These are phyloP conservation scores for Mechanitis mazaeus DNA, from an alignment of 2,888 invertebrate species.

Conservation along the genomic window DNA sequence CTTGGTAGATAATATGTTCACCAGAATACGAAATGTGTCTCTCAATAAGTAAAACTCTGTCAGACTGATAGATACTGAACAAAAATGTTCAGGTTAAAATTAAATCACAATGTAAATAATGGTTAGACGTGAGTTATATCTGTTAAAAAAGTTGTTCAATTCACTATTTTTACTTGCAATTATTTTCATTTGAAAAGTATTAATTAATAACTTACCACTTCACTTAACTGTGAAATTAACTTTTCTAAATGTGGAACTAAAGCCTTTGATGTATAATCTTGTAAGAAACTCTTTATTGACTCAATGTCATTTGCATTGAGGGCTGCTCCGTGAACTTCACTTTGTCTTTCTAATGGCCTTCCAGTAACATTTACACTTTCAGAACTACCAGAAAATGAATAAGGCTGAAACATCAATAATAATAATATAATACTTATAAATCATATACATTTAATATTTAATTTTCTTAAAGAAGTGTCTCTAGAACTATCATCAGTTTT, in stretches of 20 bases:
- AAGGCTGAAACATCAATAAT: constrained; percentile 51
- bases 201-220: constrained; percentile 46
- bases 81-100: too few species aligned
- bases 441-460: not conserved
- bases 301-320: constrained; percentile 90
- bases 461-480: too few species aligned
- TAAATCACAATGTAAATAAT: too few species aligned
- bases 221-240: constrained; percentile 87
- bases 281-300: constrained; percentile 87
- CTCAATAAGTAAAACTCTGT: too few species aligned
- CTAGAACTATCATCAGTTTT: too few species aligned
- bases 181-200: too few species aligned
- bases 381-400: constrained; percentile 73
- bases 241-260: constrained; percentile 94
- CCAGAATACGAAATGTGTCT: too few species aligned
- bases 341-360: constrained; percentile 59
- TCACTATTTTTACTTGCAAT: too few species aligned
- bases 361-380: constrained; percentile 78
- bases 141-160: too few species aligned
- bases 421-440: not conserved
- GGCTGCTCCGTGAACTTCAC: constrained; percentile 83
- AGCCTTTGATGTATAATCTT: constrained; percentile 90
- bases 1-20: too few species aligned
- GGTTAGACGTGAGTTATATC: too few species aligned
- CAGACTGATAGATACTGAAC: too few species aligned